phyloP scores from a whole-genome alignment of 2,113 vertebrate genomes.

The Pavo muticus region DNA sequence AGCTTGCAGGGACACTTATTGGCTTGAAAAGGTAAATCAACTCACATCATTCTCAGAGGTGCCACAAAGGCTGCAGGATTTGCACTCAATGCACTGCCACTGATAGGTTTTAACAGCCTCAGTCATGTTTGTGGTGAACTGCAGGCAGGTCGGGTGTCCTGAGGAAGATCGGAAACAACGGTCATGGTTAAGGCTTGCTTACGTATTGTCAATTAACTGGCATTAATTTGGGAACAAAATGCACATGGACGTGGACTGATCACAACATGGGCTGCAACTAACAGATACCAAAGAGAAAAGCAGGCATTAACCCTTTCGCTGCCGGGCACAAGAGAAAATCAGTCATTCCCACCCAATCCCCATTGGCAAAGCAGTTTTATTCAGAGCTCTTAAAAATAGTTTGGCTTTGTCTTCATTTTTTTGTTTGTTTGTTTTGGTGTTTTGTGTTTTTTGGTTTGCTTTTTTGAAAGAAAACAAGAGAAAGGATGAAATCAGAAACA shows the following conservation, averaged over 20 bases:
- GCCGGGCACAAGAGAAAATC: slow-evolving; percentile 70
- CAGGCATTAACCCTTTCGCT: slow-evolving; percentile 73
- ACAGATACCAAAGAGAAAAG: slow-evolving; percentile 64
- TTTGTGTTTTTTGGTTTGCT: neutral
- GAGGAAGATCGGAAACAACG: slow-evolving; percentile 66
- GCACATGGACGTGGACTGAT: slow-evolving; percentile 76
- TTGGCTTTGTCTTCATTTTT: neutral
- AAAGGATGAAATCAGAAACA: slow-evolving; percentile 51
- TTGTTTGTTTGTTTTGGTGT: neutral
- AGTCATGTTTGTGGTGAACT: slow-evolving; percentile 99
- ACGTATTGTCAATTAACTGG: neutral
- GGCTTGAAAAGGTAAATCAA: slow-evolving; percentile 49
- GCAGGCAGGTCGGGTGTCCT: slow-evolving; percentile 98
- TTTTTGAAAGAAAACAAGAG: neutral
- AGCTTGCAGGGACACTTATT: neutral
- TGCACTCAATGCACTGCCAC: slow-evolving; percentile 99
- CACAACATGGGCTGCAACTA: slow-evolving; percentile 74
- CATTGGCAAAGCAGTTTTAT: slow-evolving; percentile 63
- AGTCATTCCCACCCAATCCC: slow-evolving; percentile 52
- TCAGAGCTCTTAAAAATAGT: slow-evolving; percentile 77
- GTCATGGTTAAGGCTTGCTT: slow-evolving; percentile 44
- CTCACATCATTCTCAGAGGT: slow-evolving; percentile 98
- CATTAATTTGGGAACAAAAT: slow-evolving; percentile 66
- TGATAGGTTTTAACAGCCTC: slow-evolving; percentile 96
- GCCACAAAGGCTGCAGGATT: slow-evolving; percentile 97